phyloP scores from a whole-genome alignment of 1,140 invertebrate species.

The Ptiloglossa arizonensis region DNA sequence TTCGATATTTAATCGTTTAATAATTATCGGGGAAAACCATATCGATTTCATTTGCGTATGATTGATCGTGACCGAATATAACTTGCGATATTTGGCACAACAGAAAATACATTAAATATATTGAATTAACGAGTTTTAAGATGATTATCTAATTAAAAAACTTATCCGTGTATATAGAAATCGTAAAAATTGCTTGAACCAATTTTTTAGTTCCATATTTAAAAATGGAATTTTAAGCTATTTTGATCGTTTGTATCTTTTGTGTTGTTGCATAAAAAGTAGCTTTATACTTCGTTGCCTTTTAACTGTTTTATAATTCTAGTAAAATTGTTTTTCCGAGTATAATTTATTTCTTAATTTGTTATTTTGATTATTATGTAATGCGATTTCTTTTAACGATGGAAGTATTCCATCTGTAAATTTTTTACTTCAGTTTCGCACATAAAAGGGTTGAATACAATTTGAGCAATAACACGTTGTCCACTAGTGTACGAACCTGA shows the following conservation, averaged over 20 bases:
- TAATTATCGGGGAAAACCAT: too few relatives aligned
- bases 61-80: too few relatives aligned
- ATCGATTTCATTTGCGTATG: too few relatives aligned
- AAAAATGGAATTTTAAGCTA: conserved; percentile 12
- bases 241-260: conserved; percentile 3
- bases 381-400: neutral
- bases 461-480: conserved; percentile 4
- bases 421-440: neutral
- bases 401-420: neutral
- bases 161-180: neutral
- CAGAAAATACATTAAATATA: neutral
- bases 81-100: neutral
- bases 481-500: too few relatives aligned
- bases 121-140: neutral
- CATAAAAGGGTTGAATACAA: neutral
- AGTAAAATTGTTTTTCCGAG: too few relatives aligned
- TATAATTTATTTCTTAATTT: neutral
- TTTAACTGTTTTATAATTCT: neutral
- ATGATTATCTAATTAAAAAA: neutral
- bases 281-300: neutral
- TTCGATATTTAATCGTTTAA: neutral
- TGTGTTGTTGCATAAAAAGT: neutral
- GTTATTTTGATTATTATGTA: neutral
- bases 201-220: neutral
- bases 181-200: neutral